These are phyloP conservation scores for Falco rusticolus DNA, from an alignment of 2,797 vertebrate genomes.

Conservation along the genomic window DNA sequence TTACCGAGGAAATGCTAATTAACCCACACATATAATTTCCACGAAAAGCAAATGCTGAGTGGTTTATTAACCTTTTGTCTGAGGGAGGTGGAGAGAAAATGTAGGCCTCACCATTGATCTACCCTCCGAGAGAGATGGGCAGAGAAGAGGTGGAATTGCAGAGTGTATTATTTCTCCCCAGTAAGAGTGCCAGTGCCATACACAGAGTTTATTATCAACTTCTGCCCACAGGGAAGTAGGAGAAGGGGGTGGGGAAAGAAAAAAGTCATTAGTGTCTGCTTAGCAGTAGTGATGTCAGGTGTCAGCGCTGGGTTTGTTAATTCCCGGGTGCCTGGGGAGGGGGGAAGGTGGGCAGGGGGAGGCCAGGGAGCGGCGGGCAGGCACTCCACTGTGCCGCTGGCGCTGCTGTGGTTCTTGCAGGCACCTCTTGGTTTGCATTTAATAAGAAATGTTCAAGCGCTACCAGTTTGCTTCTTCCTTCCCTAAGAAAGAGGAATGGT, in stretches of 20 bases:
- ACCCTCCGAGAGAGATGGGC: neutral
- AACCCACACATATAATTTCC: constrained; percentile 7
- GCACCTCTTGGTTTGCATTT: neutral
- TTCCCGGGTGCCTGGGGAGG: neutral
- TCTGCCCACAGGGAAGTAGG: neutral
- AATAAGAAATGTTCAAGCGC: neutral
- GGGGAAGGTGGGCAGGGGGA: neutral
- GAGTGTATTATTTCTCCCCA: constrained; percentile 22
- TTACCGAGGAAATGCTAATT: constrained; percentile 52
- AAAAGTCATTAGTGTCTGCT: neutral
- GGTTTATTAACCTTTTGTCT: constrained; percentile 43
- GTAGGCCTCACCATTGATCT: neutral
- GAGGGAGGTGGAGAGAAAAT: neutral
- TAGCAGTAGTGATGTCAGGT: neutral
- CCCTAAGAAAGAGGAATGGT: neutral
- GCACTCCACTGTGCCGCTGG: neutral
- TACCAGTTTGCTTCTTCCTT: neutral
- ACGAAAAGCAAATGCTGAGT: neutral
- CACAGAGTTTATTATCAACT: constrained; percentile 30
- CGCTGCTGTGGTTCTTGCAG: neutral
- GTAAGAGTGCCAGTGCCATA: neutral
- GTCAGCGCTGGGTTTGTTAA: neutral
- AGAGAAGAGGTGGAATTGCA: constrained; percentile 11
- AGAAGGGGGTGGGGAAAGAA: neutral
- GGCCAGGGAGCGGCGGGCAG: neutral